Conservation (phyloP, 2,113 vertebrate genomes). For the Ophiodon elongatus region DNA sequence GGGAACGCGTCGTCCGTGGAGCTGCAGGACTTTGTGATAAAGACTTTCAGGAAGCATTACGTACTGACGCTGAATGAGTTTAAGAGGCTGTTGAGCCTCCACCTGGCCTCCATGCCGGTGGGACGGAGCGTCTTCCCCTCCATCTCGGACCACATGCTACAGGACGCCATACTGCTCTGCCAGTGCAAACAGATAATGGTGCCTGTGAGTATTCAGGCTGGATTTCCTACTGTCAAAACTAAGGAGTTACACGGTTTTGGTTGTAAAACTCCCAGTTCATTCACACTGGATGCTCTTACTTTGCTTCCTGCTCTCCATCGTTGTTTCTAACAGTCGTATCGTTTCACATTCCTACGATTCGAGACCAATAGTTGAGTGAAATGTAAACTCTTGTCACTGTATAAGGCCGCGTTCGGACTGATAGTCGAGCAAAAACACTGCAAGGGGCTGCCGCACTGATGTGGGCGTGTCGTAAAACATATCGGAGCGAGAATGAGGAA, state of each 20-base stretch:
- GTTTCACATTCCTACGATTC: too few relatives aligned
- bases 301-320: neutral
- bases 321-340: neutral
- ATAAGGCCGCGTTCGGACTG: neutral
- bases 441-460: neutral
- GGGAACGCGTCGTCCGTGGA: constrained; percentile 81
- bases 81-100: constrained; percentile 96
- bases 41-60: constrained; percentile 92
- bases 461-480: neutral
- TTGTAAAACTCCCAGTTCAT: neutral
- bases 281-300: neutral
- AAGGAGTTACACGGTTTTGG: neutral
- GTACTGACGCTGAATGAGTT: constrained; percentile 96
- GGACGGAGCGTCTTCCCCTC: constrained; percentile 90
- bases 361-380: neutral
- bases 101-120: constrained; percentile 92
- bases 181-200: constrained; percentile 97
- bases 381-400: neutral
- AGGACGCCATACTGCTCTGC: constrained; percentile 92
- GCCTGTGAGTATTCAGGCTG: constrained; percentile 91
- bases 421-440: neutral
- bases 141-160: constrained; percentile 94
- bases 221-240: neutral
- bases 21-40: constrained; percentile 91
- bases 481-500: neutral